Conservation (phyloP, 2,113 vertebrate species). For the Bambusicola thoracicus region DNA sequence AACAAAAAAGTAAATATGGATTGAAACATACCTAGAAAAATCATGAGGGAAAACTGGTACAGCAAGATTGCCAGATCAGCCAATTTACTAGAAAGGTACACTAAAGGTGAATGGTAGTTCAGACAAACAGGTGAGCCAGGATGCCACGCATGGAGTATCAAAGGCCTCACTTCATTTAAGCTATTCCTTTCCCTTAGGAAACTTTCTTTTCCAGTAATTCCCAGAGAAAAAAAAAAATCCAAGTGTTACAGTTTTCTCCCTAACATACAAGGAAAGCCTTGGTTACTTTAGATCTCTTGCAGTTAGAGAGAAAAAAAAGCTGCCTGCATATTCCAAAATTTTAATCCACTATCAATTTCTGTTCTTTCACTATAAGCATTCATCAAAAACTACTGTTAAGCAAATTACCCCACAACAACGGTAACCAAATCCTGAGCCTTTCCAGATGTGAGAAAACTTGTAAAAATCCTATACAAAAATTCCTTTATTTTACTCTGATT, state of each 20-base stretch:
- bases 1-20: background rate
- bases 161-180: background rate
- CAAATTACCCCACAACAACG: background rate
- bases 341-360: background rate
- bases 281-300: background rate
- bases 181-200: background rate
- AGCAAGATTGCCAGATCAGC: background rate
- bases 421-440: background rate
- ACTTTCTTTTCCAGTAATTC: background rate
- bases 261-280: background rate
- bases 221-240: rapidly evolving
- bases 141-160: rapidly evolving
- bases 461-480: background rate
- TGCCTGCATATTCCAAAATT: background rate
- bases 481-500: background rate
- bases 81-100: background rate
- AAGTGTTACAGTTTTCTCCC: background rate
- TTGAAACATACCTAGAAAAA: background rate
- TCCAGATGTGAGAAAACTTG: background rate
- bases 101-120: background rate
- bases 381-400: background rate
- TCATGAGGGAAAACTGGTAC: background rate
- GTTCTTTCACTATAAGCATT: background rate
- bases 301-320: rapidly evolving
- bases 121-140: background rate